Evolutionary conservation across 30 jellyfish, hydroid and myxozoan species (phyloP), one percentile per base, ranked within the genome.

Genomic region (Aurelia sp.): DNA sequence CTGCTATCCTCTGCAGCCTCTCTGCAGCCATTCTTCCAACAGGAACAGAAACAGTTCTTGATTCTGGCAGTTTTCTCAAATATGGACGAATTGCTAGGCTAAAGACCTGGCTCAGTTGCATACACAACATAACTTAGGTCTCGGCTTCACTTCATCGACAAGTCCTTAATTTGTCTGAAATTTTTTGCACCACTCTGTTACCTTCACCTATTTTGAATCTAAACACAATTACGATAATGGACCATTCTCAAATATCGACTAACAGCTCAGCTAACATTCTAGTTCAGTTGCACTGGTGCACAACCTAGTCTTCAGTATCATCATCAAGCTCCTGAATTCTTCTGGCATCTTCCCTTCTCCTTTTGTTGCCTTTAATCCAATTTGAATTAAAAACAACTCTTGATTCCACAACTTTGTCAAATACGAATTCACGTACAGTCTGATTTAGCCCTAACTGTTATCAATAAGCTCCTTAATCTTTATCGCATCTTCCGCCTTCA

Each of bases 241-340:
- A 87, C 86, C 11, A 71, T 58, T 40, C 97, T 70, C 48, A 84
- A 58, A 76, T 87, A 87, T 15, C 97, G 96, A 71, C 98, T 6
- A 44, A 10, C 55, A 44, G 55, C 55, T 44, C 2, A 16, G 55
- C 55, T 44, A 44, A 10, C 1, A 44, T n/a, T n/a, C n/a, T n/a
- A n/a, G n/a, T n/a, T n/a, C n/a, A n/a, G n/a, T n/a, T n/a, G n/a
- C n/a, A n/a, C n/a, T n/a, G n/a, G n/a, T 4, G 52, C 13, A 41
- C 8, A 41, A 41, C 13, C 8, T 41, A 41, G 22, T 58, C 76
- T 11, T 37, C 27, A 4, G 44, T 58, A 4, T 67, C 74, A 6
- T 81, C 80, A 27, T 60, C 19, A 9, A 73, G 76, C 27, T 62
- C 59, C 30, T 62, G 70, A n/a, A 90, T 65, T 41, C 16, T 71